phyloP scores from a whole-genome alignment of 2,113 vertebrate genomes.

The Sarotherodon lohbergeri region DNA sequence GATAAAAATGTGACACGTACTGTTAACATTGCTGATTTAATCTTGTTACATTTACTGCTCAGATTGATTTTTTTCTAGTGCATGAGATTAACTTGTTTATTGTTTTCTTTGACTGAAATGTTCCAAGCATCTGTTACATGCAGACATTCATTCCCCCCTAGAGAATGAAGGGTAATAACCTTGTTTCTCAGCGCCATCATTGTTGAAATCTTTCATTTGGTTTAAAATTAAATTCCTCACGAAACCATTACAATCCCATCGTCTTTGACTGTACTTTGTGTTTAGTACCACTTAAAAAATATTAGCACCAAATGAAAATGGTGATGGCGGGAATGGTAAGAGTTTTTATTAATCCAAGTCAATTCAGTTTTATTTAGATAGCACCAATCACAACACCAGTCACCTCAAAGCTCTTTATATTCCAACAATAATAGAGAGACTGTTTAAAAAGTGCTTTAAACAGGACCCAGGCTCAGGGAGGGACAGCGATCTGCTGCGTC shows the following conservation, averaged over 20 bases:
- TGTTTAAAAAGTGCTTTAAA: not conserved
- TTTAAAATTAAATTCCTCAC: not conserved
- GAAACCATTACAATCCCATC: not conserved
- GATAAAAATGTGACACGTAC: not conserved
- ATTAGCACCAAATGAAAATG: not conserved
- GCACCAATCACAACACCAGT: not conserved
- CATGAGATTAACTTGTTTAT: not conserved
- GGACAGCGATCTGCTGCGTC: not conserved
- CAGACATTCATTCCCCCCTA: not conserved
- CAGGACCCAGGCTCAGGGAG: not conserved
- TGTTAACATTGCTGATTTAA: not conserved
- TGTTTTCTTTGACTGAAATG: not conserved
- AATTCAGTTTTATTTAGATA: not conserved
- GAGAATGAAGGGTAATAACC: not conserved
- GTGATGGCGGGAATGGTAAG: not conserved
- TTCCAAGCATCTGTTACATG: not conserved
- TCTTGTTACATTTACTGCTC: not conserved
- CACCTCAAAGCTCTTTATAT: not conserved
- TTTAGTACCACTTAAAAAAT: not conserved
- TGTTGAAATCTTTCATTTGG: not conserved
- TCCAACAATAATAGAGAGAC: not conserved
- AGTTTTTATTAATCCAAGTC: not conserved
- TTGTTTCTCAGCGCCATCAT: not conserved
- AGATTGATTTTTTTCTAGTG: not conserved
- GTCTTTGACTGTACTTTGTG: not conserved